phyloP scores from a whole-genome alignment of 2,797 vertebrate species.

The Peromyscus eremicus region DNA sequence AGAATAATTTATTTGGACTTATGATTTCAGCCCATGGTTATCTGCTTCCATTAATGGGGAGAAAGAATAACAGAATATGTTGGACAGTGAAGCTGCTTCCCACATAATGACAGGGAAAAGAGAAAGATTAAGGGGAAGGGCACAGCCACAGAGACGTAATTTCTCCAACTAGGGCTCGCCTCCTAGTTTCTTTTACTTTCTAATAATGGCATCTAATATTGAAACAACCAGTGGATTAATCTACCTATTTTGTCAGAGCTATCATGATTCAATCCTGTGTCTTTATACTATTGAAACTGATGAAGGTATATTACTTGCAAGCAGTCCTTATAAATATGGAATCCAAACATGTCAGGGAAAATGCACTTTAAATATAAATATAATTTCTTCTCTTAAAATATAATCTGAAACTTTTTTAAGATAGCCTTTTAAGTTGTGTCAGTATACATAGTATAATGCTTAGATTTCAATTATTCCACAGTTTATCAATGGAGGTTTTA shows the following conservation, averaged over 20 bases:
- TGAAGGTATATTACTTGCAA: neutral
- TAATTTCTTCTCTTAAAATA: neutral
- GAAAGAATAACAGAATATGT: neutral
- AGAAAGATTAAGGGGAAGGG: neutral
- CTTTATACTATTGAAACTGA: neutral
- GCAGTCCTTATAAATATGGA: neutral
- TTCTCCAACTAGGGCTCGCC: no score
- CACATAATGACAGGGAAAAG: neutral
- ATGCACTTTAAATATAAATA: neutral
- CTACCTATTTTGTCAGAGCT: neutral
- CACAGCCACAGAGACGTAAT: neutral
- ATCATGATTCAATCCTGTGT: neutral
- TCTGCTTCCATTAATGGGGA: neutral
- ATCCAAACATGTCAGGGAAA: no score
- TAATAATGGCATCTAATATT: neutral
- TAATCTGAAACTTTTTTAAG: neutral
- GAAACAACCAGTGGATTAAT: no score
- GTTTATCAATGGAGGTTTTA: neutral
- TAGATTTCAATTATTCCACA: neutral
- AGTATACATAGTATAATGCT: neutral
- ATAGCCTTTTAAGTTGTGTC: neutral
- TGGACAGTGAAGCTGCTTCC: neutral
- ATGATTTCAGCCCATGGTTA: neutral
- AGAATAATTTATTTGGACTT: neutral
- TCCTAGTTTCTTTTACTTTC: neutral